phyloP scores from a whole-genome alignment of 2,797 vertebrate genomes.

The Geotrypetes seraphini region DNA sequence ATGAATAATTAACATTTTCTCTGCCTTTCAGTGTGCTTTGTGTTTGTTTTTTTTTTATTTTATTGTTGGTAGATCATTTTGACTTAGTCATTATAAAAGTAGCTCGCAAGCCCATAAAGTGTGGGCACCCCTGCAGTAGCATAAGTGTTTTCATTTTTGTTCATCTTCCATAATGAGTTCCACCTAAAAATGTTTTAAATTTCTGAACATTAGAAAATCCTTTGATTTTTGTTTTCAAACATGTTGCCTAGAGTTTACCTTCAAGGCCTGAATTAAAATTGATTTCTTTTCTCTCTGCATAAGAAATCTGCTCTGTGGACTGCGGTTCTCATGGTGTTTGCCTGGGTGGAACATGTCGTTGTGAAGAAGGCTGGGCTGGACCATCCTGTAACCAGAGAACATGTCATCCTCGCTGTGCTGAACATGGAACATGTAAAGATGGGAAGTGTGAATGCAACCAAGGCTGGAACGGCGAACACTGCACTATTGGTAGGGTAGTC shows the following conservation, averaged over 20 bases:
- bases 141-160: no score
- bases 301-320: conserved; percentile 83
- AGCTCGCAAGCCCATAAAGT: no score
- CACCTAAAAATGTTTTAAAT: neutral
- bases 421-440: conserved; percentile 89
- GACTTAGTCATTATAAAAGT: no score
- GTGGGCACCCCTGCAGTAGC: conserved; percentile 1
- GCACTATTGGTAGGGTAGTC: conserved; percentile 83
- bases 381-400: conserved; percentile 80
- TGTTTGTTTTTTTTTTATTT: no score
- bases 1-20: no score
- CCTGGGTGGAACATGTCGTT: conserved; percentile 81
- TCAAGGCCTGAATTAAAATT: neutral
- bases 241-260: neutral
- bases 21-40: no score
- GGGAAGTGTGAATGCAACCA: conserved; percentile 95
- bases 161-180: neutral
- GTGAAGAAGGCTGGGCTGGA: conserved; percentile 90
- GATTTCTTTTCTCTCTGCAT: neutral
- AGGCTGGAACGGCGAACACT: conserved; percentile 97
- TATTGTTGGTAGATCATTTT: no score
- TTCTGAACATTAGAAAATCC: neutral
- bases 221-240: neutral
- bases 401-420: conserved; percentile 87
- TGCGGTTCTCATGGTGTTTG: conserved; percentile 87